These are phyloP conservation scores for Archocentrus centrarchus DNA, from an alignment of 2,113 vertebrate species.

Conservation along the genomic window DNA sequence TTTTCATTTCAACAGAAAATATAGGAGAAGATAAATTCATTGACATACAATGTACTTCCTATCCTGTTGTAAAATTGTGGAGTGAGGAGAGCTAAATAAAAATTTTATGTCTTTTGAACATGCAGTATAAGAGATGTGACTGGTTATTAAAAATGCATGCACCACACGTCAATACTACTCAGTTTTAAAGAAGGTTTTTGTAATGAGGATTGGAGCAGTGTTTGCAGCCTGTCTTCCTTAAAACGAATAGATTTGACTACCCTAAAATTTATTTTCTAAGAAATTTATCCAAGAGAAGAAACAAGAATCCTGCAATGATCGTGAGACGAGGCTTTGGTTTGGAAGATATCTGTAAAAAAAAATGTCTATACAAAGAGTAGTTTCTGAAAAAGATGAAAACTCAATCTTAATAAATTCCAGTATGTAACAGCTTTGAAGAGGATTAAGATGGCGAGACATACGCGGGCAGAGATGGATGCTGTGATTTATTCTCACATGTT, in stretches of 20 bases:
- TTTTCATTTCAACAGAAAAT: neutral
- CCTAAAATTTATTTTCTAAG: neutral
- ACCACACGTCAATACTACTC: neutral
- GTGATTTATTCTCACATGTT: neutral
- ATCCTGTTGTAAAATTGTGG: neutral
- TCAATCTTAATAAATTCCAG: neutral
- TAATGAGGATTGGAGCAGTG: neutral
- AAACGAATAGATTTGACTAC: neutral
- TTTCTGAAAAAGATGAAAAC: neutral
- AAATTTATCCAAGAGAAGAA: neutral
- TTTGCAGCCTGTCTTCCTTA: neutral
- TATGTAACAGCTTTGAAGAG: neutral
- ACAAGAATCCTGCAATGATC: neutral
- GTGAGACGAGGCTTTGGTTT: neutral
- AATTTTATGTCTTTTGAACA: neutral
- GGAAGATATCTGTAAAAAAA: neutral
- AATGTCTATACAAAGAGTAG: neutral
- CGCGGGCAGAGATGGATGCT: neutral
- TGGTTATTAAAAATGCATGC: constrained; percentile 37
- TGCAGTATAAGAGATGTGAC: constrained; percentile 13
- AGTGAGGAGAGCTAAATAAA: neutral
- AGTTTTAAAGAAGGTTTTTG: neutral
- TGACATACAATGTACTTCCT: neutral
- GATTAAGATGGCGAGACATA: neutral
- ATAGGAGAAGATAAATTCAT: neutral